Evolutionary conservation across 2,888 invertebrate species (phyloP).

Genomic region (Monoplex corrugatus): DNA sequence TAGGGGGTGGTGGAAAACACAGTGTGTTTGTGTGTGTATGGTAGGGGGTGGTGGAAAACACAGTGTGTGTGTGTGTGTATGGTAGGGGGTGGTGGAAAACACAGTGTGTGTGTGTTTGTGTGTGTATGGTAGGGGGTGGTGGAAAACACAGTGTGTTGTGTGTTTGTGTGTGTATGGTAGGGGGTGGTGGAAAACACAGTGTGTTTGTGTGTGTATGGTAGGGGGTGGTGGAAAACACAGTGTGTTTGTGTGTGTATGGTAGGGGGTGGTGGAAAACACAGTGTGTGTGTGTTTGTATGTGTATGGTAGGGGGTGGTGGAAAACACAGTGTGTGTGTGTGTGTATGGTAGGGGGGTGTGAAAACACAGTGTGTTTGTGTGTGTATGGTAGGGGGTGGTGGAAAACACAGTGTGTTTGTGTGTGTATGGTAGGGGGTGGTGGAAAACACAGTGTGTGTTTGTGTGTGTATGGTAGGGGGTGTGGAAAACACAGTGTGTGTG

Average conservation of each 20-base stretch:
- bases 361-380: too few relatives aligned
- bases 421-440: not conserved
- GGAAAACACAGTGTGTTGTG: too few relatives aligned
- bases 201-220: not conserved
- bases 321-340: not conserved
- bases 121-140: too few relatives aligned
- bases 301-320: too few relatives aligned
- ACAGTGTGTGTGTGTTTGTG: not conserved
- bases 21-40: not conserved
- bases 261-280: too few relatives aligned
- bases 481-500: too few relatives aligned
- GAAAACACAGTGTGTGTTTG: not conserved
- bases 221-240: not conserved
- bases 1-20: not conserved
- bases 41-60: not conserved
- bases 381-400: too few relatives aligned
- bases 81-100: not conserved
- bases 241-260: too few relatives aligned
- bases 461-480: not conserved
- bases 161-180: not conserved
- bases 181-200: not conserved
- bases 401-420: too few relatives aligned
- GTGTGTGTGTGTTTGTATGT: not conserved
- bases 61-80: not conserved
- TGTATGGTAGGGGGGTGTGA: not conserved